A percentile compares a stretch with the other conserved stretches of the same genome.
phyloP scores from a whole-genome alignment of 1,140 invertebrate species.

The Camponotus pennsylvanicus region DNA sequence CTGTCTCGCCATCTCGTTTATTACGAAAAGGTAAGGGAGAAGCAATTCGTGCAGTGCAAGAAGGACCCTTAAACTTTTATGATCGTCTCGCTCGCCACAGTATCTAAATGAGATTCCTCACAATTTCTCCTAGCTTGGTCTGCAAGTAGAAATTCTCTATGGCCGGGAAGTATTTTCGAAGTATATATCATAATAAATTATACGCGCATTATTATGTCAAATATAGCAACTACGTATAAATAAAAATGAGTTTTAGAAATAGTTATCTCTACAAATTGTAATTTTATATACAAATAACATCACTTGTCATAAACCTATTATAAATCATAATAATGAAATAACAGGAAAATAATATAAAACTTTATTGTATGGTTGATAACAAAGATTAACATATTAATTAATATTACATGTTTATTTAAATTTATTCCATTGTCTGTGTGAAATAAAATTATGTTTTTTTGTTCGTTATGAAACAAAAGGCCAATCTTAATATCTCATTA shows the following conservation, averaged over 20 bases:
- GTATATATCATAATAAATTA: neutral
- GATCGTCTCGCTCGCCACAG: conserved; percentile 27
- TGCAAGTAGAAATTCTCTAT: conserved; percentile 36
- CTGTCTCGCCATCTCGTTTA: conserved; percentile 54
- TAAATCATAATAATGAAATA: neutral
- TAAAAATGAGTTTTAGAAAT: too few relatives aligned
- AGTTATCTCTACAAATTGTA: neutral
- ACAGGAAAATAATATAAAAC: neutral
- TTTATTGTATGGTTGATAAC: neutral
- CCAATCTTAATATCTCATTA: neutral
- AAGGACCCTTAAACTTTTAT: conserved; percentile 60
- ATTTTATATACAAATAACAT: neutral
- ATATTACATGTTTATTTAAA: neutral
- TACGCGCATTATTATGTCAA: neutral
- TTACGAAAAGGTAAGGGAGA: conserved; percentile 34
- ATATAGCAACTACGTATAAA: neutral
- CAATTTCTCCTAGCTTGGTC: conserved; percentile 41
- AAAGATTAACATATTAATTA: neutral
- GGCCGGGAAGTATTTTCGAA: neutral
- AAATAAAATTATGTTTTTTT: neutral
- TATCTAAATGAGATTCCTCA: conserved; percentile 55
- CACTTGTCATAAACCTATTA: neutral
- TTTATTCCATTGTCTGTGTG: neutral
- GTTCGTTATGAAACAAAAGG: neutral
- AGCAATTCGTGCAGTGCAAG: conserved; percentile 48